Evolutionary conservation across 2,113 vertebrate genomes (phyloP).

Genomic region (Zapus hudsonius): DNA sequence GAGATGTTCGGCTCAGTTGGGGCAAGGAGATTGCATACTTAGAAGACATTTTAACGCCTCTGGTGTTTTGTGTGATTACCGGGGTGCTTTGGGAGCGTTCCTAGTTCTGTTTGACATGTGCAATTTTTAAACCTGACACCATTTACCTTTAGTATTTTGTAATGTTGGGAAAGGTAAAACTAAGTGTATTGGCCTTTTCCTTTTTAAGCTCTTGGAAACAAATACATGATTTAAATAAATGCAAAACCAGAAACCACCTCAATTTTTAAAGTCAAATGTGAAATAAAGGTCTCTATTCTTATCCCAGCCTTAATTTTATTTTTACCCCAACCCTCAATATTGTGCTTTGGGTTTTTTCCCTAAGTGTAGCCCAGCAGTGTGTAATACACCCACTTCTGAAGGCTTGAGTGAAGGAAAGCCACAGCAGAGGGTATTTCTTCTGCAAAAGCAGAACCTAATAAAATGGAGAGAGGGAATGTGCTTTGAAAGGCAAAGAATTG

Average conservation of each 20-base stretch:
- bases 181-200: background rate
- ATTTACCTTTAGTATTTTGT: background rate
- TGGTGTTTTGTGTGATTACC: background rate
- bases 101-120: constrained; percentile 1
- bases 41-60: background rate
- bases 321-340: constrained; percentile 27
- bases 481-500: background rate
- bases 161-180: constrained; percentile 20
- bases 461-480: too few relatives aligned
- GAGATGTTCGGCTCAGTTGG: constrained; percentile 6
- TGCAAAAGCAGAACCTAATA: background rate
- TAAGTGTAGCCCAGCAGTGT: background rate
- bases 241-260: background rate
- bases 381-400: constrained; percentile 26
- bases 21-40: background rate
- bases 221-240: constrained; percentile 21
- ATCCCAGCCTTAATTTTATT: constrained; percentile 6
- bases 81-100: background rate
- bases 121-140: constrained; percentile 4
- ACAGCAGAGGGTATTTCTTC: background rate
- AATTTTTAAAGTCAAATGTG: constrained; percentile 5
- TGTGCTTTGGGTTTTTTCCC: background rate
- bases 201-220: constrained; percentile 8
- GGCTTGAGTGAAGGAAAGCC: background rate
- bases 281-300: background rate